These are phyloP conservation scores for Corythornis madagascariensis DNA, from an alignment of 2,113 vertebrate species.

Conservation along the genomic window DNA sequence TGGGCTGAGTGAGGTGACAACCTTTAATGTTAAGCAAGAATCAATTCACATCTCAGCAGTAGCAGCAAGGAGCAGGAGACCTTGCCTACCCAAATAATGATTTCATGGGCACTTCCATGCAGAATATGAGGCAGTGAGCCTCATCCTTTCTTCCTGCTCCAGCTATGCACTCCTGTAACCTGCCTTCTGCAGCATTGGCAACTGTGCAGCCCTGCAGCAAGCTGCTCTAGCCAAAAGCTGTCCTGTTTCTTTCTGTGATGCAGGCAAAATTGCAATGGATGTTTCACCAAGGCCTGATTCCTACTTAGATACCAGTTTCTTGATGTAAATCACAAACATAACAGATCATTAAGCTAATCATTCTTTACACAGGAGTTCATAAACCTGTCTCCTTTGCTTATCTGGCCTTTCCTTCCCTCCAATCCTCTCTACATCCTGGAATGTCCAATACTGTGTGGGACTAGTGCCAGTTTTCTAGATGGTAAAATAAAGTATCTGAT, in stretches of 20 bases:
- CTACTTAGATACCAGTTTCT: neutral
- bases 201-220: neutral
- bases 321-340: neutral
- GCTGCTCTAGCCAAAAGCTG: neutral
- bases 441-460: rapidly evolving
- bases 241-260: neutral
- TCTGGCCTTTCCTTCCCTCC: neutral
- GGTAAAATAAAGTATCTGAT: neutral
- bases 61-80: neutral
- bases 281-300: neutral
- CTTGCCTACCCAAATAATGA: neutral
- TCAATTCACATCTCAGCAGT: neutral
- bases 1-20: neutral
- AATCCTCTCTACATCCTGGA: neutral
- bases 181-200: neutral
- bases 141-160: neutral
- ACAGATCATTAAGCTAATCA: neutral
- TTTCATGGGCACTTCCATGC: neutral
- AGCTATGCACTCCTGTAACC: neutral
- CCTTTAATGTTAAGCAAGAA: neutral
- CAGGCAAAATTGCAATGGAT: neutral
- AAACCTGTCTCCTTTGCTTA: neutral
- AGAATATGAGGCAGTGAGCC: neutral
- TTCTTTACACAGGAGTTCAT: neutral
- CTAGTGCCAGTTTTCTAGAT: neutral